Base-by-base conservation (phyloP, 1,140 invertebrate species). In the Platyura marginata region DNA sequence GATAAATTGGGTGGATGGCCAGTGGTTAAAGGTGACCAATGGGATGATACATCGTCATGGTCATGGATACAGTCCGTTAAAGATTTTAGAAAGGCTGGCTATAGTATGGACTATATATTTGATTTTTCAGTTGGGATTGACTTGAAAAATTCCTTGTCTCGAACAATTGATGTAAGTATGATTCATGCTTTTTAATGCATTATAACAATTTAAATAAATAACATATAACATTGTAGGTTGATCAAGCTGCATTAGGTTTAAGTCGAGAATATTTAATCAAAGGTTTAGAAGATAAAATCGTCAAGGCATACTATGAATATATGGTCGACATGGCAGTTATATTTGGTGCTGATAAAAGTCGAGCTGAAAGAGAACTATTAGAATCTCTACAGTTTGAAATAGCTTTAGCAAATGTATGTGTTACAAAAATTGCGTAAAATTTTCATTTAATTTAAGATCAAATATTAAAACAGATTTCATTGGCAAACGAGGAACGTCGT, bases 371-470 rank as follows among this genome's bases (percentile, higher is more conserved):
- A 6, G 85, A 95, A 53, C 68, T 97, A 33, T 71, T 68, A 18
- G 78, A 87, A 40, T 86, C 90, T 0, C 66, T 98, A 2, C 65
- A 83, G 15, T 96, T 98, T 53, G 93, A 98, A 69, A 89, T 89
- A 13, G 70, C 78, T 47, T 67, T 98, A 32, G 90, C 90, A n/a
- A 92, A 93, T 57, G 87, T 91, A 69, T 77, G 72, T n/a, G n/a
- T n/a, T n/a, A n/a, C n/a, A n/a, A n/a, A n/a, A n/a, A n/a, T n/a
- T n/a, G n/a, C n/a, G n/a, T n/a, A n/a, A n/a, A n/a, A n/a, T n/a
- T n/a, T n/a, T n/a, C n/a, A n/a, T n/a, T n/a, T n/a, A n/a, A n/a
- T n/a, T n/a, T n/a, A 34, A 34, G 16, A 34, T 15, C 16, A 11
- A 3, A 8, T 13, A n/a, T 34, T 15, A 15, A 15, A 3, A 38